phyloP scores from a whole-genome alignment of 2,113 vertebrate genomes.

The Calidris pugnax region DNA sequence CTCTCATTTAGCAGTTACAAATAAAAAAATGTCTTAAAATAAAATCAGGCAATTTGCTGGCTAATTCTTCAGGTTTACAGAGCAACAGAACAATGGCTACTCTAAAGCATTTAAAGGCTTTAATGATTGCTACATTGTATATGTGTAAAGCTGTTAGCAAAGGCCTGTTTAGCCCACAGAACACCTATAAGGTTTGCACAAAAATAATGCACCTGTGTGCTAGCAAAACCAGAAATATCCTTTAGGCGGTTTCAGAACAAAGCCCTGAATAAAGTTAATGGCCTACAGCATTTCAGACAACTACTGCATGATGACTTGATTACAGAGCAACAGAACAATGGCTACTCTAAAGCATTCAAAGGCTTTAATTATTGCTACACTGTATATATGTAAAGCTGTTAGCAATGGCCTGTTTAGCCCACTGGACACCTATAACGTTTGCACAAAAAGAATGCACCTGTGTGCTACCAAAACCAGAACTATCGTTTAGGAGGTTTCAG shows the following conservation, averaged over 20 bases:
- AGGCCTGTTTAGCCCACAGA: neutral
- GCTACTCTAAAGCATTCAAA: no score
- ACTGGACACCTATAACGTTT: rapidly evolving
- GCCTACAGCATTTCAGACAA: neutral
- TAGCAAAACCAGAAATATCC: neutral
- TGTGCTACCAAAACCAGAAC: neutral
- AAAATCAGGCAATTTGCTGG: neutral
- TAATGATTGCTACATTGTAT: neutral
- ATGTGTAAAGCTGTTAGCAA: neutral
- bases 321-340: no score
- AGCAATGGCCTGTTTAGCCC: neutral
- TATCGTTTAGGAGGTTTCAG: neutral
- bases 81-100: neutral
- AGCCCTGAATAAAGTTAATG: neutral
- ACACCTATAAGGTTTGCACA: neutral
- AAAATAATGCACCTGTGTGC: neutral
- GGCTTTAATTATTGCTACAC: neutral
- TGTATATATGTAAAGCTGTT: neutral
- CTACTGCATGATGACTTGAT: neutral
- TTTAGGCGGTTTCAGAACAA: neutral
- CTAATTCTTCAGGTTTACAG: neutral
- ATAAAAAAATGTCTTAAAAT: neutral
- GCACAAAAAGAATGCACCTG: neutral
- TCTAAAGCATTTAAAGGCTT: neutral
- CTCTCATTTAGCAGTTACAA: neutral